These are phyloP conservation scores for Hippocampus mohnikei DNA, from an alignment of 2,113 vertebrate species.

Conservation along the genomic window DNA sequence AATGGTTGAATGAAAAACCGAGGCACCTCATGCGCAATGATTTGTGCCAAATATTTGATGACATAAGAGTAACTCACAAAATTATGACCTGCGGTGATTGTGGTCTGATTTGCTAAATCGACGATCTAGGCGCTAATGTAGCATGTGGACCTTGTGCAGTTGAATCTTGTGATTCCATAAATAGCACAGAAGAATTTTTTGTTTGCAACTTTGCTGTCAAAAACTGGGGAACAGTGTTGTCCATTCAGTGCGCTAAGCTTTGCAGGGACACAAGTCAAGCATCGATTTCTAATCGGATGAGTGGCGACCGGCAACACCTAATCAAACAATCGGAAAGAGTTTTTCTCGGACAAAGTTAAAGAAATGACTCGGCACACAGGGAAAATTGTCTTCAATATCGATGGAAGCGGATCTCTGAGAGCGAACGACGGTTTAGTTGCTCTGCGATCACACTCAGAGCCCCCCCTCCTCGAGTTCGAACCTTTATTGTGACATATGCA, in stretches of 20 bases:
- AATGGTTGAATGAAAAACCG: background rate
- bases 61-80: background rate
- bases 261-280: background rate
- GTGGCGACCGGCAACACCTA: too few relatives aligned
- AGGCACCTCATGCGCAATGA: background rate
- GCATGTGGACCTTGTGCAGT: background rate
- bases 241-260: slow-evolving; percentile 12
- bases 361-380: too few relatives aligned
- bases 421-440: too few relatives aligned
- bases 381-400: too few relatives aligned
- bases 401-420: too few relatives aligned
- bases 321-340: too few relatives aligned
- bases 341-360: too few relatives aligned
- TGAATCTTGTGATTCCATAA: slow-evolving; percentile 23
- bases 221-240: slow-evolving; percentile 21
- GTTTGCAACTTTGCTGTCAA: slow-evolving; percentile 6
- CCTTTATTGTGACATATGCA: too few relatives aligned
- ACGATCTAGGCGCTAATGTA: background rate
- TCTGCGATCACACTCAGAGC: too few relatives aligned
- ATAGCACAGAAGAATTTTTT: slow-evolving; percentile 13
- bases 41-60: background rate
- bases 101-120: background rate
- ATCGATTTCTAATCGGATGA: background rate
- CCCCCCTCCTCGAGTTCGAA: too few relatives aligned
- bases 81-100: background rate